These are phyloP conservation scores for Tenrec ecaudatus DNA, from an alignment of 2,113 vertebrate species.

Conservation along the genomic window DNA sequence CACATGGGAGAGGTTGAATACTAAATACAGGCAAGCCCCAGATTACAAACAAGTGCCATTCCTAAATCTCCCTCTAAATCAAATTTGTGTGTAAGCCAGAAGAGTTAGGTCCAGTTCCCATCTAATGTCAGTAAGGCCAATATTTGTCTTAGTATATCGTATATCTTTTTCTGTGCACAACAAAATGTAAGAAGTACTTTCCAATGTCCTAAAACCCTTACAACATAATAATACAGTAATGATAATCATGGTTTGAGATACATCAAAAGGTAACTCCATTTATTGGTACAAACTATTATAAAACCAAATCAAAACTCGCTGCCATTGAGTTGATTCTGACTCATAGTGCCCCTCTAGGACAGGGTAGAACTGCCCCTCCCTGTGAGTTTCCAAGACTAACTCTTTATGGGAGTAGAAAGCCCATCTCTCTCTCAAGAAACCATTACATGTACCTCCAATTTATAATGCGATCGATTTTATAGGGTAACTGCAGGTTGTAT, in stretches of 20 bases:
- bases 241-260: background rate
- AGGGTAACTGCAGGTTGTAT: background rate
- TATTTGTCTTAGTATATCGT: background rate
- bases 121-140: background rate
- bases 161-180: background rate
- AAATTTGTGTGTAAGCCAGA: background rate
- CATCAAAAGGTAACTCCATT: background rate
- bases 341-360: too few species aligned
- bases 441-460: background rate
- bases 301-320: too few species aligned
- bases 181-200: background rate
- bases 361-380: too few species aligned
- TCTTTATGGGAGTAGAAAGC: too few species aligned
- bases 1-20: conserved; percentile 27
- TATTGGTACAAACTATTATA: background rate
- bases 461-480: background rate
- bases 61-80: background rate
- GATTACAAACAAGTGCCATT: background rate
- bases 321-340: too few species aligned
- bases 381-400: too few species aligned
- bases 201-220: background rate
- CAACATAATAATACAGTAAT: background rate
- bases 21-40: conserved; percentile 20
- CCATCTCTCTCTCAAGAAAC: too few species aligned
- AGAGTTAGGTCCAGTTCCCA: background rate